A percentile compares a stretch with the other conserved stretches of the same genome.
These are phyloP conservation scores for Doris montereyensis DNA, from an alignment of 2,888 invertebrate genomes.

Conservation along the genomic window DNA sequence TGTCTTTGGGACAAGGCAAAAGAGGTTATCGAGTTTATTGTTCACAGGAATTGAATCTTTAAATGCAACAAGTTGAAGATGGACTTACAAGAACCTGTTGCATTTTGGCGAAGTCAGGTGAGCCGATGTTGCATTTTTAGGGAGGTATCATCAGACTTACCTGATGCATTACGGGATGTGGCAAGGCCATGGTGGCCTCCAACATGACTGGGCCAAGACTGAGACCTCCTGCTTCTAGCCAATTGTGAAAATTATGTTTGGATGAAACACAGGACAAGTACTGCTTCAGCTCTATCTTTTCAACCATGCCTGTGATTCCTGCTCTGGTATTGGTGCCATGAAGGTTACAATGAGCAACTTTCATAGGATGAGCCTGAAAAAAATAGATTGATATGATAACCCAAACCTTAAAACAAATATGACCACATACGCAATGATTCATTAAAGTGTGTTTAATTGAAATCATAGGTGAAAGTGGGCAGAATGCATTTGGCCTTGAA, in stretches of 20 bases:
- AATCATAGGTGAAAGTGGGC: too few relatives aligned
- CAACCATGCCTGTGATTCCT: constrained; percentile 89
- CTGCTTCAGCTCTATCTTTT: constrained; percentile 81
- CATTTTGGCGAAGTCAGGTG: too few relatives aligned
- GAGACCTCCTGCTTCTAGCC: constrained; percentile 93
- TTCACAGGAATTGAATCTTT: too few relatives aligned
- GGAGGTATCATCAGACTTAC: too few relatives aligned
- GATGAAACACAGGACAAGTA: constrained; percentile 77
- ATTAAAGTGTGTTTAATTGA: too few relatives aligned
- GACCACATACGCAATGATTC: too few relatives aligned
- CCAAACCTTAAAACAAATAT: not conserved
- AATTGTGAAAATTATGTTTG: constrained; percentile 71
- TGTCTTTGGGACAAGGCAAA: too few relatives aligned
- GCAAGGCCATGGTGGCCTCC: constrained; percentile 85
- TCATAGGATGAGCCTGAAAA: constrained; percentile 83
- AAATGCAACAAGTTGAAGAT: too few relatives aligned
- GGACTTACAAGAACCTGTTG: too few relatives aligned
- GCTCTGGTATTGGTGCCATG: constrained; percentile 92
- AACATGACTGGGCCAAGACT: constrained; percentile 91
- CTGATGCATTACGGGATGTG: constrained; percentile 62
- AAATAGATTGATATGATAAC: not conserved
- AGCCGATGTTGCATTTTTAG: too few relatives aligned
- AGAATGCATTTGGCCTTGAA: too few relatives aligned
- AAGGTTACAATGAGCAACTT: constrained; percentile 93
- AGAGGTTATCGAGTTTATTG: too few relatives aligned